Percentiles rank a stretch among this genome's conserved stretches.
These are phyloP conservation scores for Uropsilus gracilis DNA, from an alignment of 2,113 vertebrate species.

Conservation along the genomic window DNA sequence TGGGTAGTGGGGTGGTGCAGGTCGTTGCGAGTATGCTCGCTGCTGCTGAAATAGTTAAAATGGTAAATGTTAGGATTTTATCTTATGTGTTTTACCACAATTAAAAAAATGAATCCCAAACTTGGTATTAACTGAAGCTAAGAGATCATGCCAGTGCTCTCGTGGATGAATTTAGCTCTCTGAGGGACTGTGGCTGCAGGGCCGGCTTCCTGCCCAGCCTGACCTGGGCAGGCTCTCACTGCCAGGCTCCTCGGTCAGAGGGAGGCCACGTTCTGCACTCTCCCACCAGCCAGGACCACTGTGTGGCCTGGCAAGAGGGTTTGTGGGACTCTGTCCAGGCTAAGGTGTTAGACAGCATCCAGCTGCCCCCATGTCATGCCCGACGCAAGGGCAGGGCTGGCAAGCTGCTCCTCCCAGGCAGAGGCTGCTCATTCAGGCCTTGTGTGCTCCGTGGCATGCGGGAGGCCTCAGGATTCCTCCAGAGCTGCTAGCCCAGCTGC, in stretches of 20 bases:
- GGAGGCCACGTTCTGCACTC: not conserved
- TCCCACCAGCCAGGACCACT: not conserved
- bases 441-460: fast-evolving
- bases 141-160: no score
- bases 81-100: not conserved
- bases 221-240: not conserved
- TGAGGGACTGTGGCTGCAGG: not conserved
- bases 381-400: not conserved
- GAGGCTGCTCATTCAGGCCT: not conserved
- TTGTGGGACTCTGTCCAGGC: not conserved
- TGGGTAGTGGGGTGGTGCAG: not conserved
- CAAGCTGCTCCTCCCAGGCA: no score
- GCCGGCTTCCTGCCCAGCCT: not conserved
- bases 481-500: not conserved
- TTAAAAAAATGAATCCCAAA: not conserved
- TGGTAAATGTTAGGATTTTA: not conserved
- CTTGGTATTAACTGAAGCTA: not conserved
- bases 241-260: not conserved
- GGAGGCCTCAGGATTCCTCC: not conserved
- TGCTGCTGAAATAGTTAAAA: not conserved
- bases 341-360: not conserved
- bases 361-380: no score
- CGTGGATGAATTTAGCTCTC: no score
- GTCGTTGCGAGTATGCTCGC: not conserved
- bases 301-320: not conserved